Evolutionary conservation across 2,113 vertebrate genomes (phyloP).

Genomic region (Scalopus aquaticus): DNA sequence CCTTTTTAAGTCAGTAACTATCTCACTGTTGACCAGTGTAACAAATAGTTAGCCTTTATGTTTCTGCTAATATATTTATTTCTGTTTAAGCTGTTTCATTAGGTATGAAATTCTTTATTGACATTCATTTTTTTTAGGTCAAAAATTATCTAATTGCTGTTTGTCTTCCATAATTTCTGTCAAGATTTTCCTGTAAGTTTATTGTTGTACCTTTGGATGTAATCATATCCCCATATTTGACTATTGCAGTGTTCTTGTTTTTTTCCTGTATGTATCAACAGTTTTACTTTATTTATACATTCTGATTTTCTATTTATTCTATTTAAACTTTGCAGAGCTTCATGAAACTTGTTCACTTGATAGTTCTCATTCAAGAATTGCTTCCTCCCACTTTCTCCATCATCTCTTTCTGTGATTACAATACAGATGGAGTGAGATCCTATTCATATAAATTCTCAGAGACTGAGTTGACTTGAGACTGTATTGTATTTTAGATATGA

Average conservation of each 20-base stretch:
- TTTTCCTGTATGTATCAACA: background rate
- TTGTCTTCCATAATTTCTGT: background rate
- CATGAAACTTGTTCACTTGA: background rate
- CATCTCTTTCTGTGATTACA: background rate
- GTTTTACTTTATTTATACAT: background rate
- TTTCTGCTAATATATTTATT: background rate
- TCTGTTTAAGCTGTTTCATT: background rate
- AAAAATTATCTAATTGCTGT: background rate
- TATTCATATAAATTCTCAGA: background rate
- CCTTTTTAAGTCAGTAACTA: no score
- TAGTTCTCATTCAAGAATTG: background rate
- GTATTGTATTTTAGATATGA: background rate
- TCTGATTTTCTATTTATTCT: background rate
- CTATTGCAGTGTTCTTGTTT: background rate
- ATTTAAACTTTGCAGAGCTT: background rate
- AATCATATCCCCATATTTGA: background rate
- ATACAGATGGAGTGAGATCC: background rate
- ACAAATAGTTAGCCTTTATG: background rate
- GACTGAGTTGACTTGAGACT: background rate
- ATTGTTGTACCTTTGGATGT: background rate
- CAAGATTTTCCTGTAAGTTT: background rate
- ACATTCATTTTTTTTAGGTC: background rate
- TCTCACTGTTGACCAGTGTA: no score
- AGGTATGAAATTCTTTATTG: background rate
- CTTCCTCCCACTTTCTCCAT: background rate